These are phyloP conservation scores for Fratercula arctica DNA, from an alignment of 2,797 vertebrate species.

Conservation along the genomic window DNA sequence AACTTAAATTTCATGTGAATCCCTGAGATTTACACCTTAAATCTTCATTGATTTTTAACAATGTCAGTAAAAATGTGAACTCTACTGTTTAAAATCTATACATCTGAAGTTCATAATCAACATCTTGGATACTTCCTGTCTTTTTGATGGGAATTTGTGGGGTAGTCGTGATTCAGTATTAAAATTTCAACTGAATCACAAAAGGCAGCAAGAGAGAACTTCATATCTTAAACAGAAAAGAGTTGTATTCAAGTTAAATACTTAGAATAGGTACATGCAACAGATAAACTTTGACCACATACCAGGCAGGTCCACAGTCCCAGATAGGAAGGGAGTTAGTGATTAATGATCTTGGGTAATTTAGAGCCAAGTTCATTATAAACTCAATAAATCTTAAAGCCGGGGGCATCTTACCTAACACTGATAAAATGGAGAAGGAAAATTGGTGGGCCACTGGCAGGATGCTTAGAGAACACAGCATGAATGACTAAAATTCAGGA, in stretches of 20 bases:
- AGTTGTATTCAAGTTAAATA: background rate
- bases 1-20: background rate
- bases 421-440: background rate
- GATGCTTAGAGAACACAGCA: background rate
- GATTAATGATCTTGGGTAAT: conserved; percentile 40
- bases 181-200: background rate
- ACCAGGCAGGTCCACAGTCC: background rate
- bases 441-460: background rate
- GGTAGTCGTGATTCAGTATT: background rate
- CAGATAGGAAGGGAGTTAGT: conserved; percentile 17
- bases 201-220: background rate
- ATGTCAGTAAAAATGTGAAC: background rate
- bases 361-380: conserved; percentile 11
- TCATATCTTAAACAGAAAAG: background rate
- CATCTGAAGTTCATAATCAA: background rate
- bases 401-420: background rate
- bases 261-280: background rate
- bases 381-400: conserved; percentile 44
- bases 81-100: background rate
- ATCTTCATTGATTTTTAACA: background rate
- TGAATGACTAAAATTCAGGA: background rate
- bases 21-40: background rate
- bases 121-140: background rate
- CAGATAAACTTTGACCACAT: background rate
- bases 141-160: background rate